Evolutionary conservation across 2,113 vertebrate species (phyloP).

Genomic region (Hylia prasina): DNA sequence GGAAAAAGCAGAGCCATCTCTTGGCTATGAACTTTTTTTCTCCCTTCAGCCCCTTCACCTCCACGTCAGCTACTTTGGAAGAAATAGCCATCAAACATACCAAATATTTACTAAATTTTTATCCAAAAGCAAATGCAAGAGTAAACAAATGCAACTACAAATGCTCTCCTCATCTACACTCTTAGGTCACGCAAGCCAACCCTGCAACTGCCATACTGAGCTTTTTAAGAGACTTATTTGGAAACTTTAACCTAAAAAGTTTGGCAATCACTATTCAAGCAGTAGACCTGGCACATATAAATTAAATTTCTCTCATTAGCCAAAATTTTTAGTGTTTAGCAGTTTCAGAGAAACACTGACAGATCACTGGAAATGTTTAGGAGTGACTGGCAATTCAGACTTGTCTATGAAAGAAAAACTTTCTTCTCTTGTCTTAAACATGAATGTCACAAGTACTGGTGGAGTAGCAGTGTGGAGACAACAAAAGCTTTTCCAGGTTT

Average conservation of each 20-base stretch:
- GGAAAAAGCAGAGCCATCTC: background rate
- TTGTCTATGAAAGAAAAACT: background rate
- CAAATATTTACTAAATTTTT: background rate
- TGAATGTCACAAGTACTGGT: background rate
- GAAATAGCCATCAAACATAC: background rate
- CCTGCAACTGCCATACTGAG: background rate
- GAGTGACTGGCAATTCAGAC: background rate
- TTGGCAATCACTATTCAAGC: background rate
- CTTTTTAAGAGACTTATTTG: background rate
- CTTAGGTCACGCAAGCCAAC: background rate
- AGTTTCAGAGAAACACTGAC: background rate
- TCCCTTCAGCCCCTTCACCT: background rate
- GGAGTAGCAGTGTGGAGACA: background rate
- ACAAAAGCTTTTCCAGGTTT: background rate
- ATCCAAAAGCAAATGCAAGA: background rate
- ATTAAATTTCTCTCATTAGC: background rate
- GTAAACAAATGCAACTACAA: background rate
- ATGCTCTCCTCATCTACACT: background rate
- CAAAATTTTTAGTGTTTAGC: background rate
- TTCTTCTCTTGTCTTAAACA: background rate
- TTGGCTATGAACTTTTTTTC: background rate
- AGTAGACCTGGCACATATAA: background rate
- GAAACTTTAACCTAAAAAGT: background rate
- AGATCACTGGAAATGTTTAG: background rate
- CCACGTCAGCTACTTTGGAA: background rate